A percentile compares a stretch with the other conserved stretches of the same genome.
phyloP scores from a whole-genome alignment of 2,888 invertebrate species.

The Ryuthela nishihirai region DNA sequence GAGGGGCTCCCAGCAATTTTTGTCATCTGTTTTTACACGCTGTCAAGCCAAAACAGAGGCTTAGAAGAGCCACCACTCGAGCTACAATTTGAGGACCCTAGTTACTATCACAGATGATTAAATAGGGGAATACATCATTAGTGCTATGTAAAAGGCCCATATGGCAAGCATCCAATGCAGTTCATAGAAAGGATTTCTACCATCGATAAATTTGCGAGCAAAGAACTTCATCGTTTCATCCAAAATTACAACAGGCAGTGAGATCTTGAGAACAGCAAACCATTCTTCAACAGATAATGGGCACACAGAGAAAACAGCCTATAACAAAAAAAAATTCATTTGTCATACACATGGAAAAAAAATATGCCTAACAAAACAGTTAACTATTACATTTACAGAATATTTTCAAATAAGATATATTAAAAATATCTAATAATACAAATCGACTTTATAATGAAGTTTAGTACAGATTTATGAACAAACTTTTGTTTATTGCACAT shows the following conservation, averaged over 20 bases:
- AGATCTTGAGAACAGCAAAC: constrained; percentile 99
- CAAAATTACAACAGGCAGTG: constrained; percentile 96
- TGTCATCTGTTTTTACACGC: too few species aligned
- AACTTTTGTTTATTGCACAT: too few species aligned
- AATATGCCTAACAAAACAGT: too few species aligned
- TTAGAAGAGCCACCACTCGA: too few species aligned
- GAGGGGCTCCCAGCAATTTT: too few species aligned
- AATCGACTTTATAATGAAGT: too few species aligned
- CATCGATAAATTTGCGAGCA: constrained; percentile 98
- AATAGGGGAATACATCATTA: constrained; percentile 58
- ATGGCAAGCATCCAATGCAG: constrained; percentile 82
- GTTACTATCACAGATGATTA: constrained; percentile 37
- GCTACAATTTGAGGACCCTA: background rate
- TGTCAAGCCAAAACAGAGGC: too few species aligned
- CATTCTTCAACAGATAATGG: constrained; percentile 91
- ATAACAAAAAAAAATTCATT: constrained; percentile 42
- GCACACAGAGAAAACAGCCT: constrained; percentile 99
- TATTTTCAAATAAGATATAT: too few species aligned
- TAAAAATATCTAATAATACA: too few species aligned
- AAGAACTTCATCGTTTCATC: constrained; percentile 99
- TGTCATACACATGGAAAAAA: background rate
- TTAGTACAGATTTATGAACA: too few species aligned
- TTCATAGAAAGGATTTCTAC: constrained; percentile 59
- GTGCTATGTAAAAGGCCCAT: constrained; percentile 93
- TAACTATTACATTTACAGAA: too few species aligned